A percentile compares a stretch with the other conserved stretches of the same genome.
Conservation (phyloP, 2,797 vertebrate genomes). For the Pterois miles region DNA sequence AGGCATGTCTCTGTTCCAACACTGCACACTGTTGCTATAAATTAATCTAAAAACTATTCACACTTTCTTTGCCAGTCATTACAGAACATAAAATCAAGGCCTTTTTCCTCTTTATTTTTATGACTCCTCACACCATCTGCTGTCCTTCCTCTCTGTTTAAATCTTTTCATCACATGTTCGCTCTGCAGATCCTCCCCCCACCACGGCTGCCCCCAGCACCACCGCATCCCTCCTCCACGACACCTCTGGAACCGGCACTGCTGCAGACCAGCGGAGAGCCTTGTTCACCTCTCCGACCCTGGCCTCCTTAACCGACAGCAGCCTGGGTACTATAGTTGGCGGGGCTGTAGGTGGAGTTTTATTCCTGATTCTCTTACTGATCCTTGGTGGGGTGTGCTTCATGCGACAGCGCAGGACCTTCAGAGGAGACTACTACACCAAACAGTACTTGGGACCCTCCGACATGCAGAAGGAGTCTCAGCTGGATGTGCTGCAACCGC, state of each 20-base stretch:
- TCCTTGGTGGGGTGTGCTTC: slow-evolving; percentile 87
- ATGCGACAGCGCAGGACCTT: slow-evolving; percentile 95
- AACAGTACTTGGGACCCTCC: slow-evolving; percentile 96
- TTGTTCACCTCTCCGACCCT: slow-evolving; percentile 88
- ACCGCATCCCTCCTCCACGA: slow-evolving; percentile 78
- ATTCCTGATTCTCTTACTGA: slow-evolving; percentile 89
- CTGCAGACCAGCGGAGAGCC: slow-evolving; percentile 81
- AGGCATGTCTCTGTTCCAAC: slow-evolving; percentile 17
- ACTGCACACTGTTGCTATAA: slow-evolving; percentile 33
- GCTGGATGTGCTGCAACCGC: slow-evolving; percentile 95
- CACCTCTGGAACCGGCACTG: slow-evolving; percentile 84
- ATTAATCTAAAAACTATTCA: slow-evolving; percentile 50
- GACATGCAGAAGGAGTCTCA: slow-evolving; percentile 99
- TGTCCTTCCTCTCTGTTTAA: slow-evolving; percentile 82
- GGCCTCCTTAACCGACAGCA: slow-evolving; percentile 87
- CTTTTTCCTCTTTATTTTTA: slow-evolving; percentile 33
- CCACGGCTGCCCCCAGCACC: slow-evolving; percentile 88
- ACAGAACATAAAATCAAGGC: slow-evolving; percentile 42
- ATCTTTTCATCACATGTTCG: slow-evolving; percentile 78
- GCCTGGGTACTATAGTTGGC: slow-evolving; percentile 90
- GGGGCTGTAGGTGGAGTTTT: slow-evolving; percentile 92
- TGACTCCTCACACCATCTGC: slow-evolving; percentile 78
- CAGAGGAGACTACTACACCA: slow-evolving; percentile 98
- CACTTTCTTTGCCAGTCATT: slow-evolving; percentile 38
- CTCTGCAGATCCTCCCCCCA: slow-evolving; percentile 94